Base-by-base conservation (phyloP, 2,113 vertebrate species). In the Notiomystis cincta region DNA sequence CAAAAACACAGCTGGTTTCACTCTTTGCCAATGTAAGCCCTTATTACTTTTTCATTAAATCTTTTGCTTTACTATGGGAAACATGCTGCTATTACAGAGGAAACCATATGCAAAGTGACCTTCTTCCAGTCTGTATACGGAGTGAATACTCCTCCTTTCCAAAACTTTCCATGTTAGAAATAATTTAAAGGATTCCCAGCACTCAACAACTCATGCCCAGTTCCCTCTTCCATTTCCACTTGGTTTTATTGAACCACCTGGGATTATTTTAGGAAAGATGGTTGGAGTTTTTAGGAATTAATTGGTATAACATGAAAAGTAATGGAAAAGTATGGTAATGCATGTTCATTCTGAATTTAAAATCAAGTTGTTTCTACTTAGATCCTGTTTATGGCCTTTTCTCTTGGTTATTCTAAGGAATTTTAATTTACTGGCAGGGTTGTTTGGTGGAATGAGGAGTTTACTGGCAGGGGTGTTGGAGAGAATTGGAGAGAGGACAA, bases 21-120 rank as follows among this genome's bases (percentile, higher is more conserved):
- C 58, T 76, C 61, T 71, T 85, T 72, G 82, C 73, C 90, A 85
- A 15, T 0, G 5, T 61, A 75, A 92, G 50, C 58, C 23, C 10
- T 31, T 91, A 70, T 79, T 89, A 42, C 21, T 61, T 72, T 91
- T 96, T 90, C 78, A 76, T 90, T 84, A 96, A 95, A 93, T 7
- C 13, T 88, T 82, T 67, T 53, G 12, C 22, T 95, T 78, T 57
- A 30, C 47, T 82, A 7, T 37, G 80, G 56, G 82, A 93, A 95
- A 44, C 40, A 31, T 3, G 3, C 31, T 73, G 33, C 30, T 64
- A 10, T 84, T 93, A 47, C 13, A 40, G 78, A 84, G 44, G 47
- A 87, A 91, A 71, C 15, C 38, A 35, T n/a, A 71, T 5, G 35
- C 44, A 60, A 35, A 82, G 60, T 79, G 81, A 96, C 73, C 48